These are phyloP conservation scores for Leptonema lineaticorne DNA, from an alignment of 1,140 invertebrate species.

Conservation along the genomic window DNA sequence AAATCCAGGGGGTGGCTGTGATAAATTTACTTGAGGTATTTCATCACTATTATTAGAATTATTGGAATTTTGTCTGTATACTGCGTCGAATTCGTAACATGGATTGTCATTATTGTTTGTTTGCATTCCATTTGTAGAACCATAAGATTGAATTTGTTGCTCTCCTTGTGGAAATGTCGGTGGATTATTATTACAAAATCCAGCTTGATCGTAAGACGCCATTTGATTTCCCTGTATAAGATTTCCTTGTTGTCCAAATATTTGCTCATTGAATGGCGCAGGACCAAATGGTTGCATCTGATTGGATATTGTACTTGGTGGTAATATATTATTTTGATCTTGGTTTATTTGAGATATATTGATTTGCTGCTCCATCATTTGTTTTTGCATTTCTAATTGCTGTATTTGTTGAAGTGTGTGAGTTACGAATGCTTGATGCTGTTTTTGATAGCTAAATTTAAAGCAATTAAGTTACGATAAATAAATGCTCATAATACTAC, in stretches of 20 bases:
- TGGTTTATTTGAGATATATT: slow-evolving; percentile 39
- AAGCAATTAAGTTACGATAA: background rate
- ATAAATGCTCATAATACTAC: too few species aligned
- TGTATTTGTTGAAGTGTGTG: slow-evolving; percentile 89
- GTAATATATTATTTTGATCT: slow-evolving; percentile 37
- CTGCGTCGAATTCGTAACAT: slow-evolving; percentile 34
- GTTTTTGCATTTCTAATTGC: slow-evolving; percentile 77
- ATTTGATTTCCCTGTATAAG: slow-evolving; percentile 21
- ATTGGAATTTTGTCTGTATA: slow-evolving; percentile 33
- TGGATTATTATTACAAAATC: slow-evolving; percentile 32
- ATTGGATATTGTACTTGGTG: slow-evolving; percentile 3
- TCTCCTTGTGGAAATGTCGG: slow-evolving; percentile 24
- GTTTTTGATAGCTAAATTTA: slow-evolving; percentile 73
- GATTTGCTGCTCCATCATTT: slow-evolving; percentile 63
- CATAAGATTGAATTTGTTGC: slow-evolving; percentile 18
- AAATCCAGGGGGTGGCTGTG: slow-evolving; percentile 61
- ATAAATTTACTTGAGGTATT: slow-evolving; percentile 54
- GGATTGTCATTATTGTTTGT: slow-evolving; percentile 43
- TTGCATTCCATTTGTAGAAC: slow-evolving; percentile 28
- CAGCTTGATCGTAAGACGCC: slow-evolving; percentile 26
- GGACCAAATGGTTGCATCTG: slow-evolving; percentile 14
- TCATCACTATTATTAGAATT: slow-evolving; percentile 49
- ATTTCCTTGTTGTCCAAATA: slow-evolving; percentile 32
- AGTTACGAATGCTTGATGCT: slow-evolving; percentile 92
- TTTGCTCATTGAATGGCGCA: slow-evolving; percentile 12